Conservation (phyloP, 2,888 invertebrate genomes). For the Parelbella ahira region DNA sequence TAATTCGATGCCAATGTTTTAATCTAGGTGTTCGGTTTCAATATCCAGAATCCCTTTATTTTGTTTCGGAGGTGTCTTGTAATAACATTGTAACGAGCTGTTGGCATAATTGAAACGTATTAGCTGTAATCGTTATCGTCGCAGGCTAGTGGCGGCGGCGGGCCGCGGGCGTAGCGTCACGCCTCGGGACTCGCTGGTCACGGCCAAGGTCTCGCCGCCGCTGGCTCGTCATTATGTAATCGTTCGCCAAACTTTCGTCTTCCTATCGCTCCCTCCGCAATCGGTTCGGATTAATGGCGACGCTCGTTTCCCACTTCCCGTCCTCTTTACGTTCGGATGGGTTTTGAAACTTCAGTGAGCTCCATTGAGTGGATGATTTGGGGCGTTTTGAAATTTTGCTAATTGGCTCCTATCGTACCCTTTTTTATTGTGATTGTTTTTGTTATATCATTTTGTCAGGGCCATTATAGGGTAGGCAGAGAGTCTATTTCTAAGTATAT, state of each 20-base stretch:
- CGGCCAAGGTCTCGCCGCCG: slow-evolving; percentile 72
- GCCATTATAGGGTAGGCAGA: too few relatives aligned
- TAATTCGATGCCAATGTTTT: too few relatives aligned
- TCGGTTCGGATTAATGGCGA: slow-evolving; percentile 4
- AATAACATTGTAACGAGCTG: slow-evolving; percentile 1
- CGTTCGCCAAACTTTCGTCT: slow-evolving; percentile 46
- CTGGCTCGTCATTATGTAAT: slow-evolving; percentile 64
- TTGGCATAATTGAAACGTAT: slow-evolving; percentile 14
- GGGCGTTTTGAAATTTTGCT: too few relatives aligned
- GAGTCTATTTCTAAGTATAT: too few relatives aligned
- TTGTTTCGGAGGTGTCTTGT: not conserved
- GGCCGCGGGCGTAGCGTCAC: slow-evolving; percentile 36
- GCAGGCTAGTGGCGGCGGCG: slow-evolving; percentile 43
- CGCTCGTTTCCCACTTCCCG: slow-evolving; percentile 7
- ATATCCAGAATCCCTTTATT: too few relatives aligned
- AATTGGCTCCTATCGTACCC: too few relatives aligned
- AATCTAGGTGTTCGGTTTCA: too few relatives aligned
- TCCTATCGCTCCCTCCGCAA: slow-evolving; percentile 28
- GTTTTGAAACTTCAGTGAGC: too few relatives aligned
- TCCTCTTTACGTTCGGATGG: too few relatives aligned
- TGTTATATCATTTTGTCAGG: too few relatives aligned
- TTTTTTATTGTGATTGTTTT: too few relatives aligned
- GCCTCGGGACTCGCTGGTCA: slow-evolving; percentile 72
- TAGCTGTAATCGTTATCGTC: slow-evolving; percentile 38
- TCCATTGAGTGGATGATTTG: too few relatives aligned